These are phyloP conservation scores for Aphaenogaster floridana DNA, from an alignment of 1,140 invertebrate genomes.

Conservation along the genomic window DNA sequence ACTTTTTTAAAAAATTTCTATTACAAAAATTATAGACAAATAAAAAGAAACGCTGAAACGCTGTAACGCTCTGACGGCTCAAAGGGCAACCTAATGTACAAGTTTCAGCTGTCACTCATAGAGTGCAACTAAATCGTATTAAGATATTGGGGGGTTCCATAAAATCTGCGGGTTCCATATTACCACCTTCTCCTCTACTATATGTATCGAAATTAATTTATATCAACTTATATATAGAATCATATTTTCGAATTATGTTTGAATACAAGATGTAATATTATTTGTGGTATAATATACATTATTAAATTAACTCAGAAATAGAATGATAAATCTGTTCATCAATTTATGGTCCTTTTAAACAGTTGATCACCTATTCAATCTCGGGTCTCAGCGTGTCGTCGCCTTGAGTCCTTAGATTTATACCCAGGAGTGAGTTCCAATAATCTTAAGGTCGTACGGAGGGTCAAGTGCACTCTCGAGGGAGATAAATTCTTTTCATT, in stretches of 20 bases:
- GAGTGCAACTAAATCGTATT: no score
- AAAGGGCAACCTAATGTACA: no score
- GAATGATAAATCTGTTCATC: not conserved
- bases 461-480: constrained; percentile 8
- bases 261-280: not conserved
- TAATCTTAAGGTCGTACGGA: not conserved
- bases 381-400: constrained; percentile 22
- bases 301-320: not conserved
- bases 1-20: no score
- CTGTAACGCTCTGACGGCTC: no score
- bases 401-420: not conserved
- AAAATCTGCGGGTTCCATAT: no score
- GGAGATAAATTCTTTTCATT: constrained; percentile 9
- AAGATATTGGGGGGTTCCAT: no score
- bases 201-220: not conserved
- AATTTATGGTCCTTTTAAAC: not conserved
- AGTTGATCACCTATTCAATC: not conserved
- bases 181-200: no score
- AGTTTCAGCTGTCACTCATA: no score
- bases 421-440: not conserved
- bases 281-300: not conserved
- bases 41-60: no score
- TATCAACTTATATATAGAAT: not conserved
- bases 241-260: not conserved
- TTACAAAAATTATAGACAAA: no score